These are phyloP conservation scores for Coranthus polyacanthus DNA, from an alignment of 2,797 vertebrate species.

Conservation along the genomic window DNA sequence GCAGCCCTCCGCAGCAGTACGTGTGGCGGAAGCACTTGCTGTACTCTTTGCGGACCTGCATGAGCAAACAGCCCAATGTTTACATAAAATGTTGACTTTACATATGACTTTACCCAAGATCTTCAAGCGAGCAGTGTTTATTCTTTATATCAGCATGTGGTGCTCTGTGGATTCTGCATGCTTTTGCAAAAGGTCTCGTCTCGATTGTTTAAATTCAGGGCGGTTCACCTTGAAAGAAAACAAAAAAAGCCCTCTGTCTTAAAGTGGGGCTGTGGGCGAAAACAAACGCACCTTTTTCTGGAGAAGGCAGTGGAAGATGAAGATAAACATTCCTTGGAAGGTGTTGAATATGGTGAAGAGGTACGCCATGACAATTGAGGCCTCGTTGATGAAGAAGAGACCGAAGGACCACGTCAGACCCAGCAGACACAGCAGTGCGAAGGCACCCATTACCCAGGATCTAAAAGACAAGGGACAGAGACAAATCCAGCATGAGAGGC, in stretches of 20 bases:
- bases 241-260: too few species aligned
- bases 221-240: constrained; percentile 43
- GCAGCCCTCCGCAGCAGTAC: constrained; percentile 94
- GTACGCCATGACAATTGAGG: constrained; percentile 96
- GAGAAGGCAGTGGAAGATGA: constrained; percentile 98
- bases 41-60: constrained; percentile 96
- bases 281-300: constrained; percentile 95
- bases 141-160: constrained; percentile 56
- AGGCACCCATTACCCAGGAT: constrained; percentile 98
- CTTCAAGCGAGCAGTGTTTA: constrained; percentile 44
- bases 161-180: constrained; percentile 22
- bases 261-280: accelerated
- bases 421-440: constrained; percentile 95
- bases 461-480: constrained; percentile 71
- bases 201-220: constrained; percentile 24
- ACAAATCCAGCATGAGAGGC: constrained; percentile 25
- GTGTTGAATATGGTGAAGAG: constrained; percentile 99
- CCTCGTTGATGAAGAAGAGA: constrained; percentile 96
- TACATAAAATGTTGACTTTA: constrained; percentile 65
- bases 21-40: constrained; percentile 98
- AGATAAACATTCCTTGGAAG: constrained; percentile 99
- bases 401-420: constrained; percentile 98
- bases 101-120: constrained; percentile 56
- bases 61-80: constrained; percentile 60
- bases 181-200: background rate